These are phyloP conservation scores for Oscheius sp. DNA, from an alignment of 2,888 invertebrate genomes.

Conservation along the genomic window DNA sequence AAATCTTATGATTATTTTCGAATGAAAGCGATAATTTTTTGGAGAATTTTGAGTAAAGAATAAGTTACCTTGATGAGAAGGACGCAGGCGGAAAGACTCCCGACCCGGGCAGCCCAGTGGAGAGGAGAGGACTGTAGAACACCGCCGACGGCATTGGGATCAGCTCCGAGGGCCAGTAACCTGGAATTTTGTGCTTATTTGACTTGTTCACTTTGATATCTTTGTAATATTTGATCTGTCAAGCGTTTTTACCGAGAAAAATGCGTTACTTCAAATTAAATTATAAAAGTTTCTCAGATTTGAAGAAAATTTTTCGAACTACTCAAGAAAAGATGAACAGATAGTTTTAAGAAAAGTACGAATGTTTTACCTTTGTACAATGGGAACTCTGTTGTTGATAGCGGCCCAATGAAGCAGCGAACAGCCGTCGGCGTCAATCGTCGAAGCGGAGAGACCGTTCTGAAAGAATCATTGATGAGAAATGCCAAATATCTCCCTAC, in stretches of 20 bases:
- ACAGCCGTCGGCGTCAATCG: slow-evolving; percentile 83
- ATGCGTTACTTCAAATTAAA: too few relatives aligned
- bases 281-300: too few relatives aligned
- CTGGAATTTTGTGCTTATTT: slow-evolving; percentile 36
- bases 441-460: slow-evolving; percentile 14
- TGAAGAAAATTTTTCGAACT: neutral
- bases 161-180: slow-evolving; percentile 80
- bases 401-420: slow-evolving; percentile 98
- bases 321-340: neutral
- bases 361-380: slow-evolving; percentile 41
- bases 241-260: too few relatives aligned
- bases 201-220: neutral
- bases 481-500: neutral
- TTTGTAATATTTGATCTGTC: too few relatives aligned
- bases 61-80: slow-evolving; percentile 81
- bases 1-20: neutral
- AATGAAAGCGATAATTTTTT: too few relatives aligned
- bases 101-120: slow-evolving; percentile 93
- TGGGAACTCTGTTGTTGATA: slow-evolving; percentile 86
- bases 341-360: neutral
- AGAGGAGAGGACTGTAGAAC: slow-evolving; percentile 94
- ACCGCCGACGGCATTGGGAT: slow-evolving; percentile 93
- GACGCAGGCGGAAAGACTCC: slow-evolving; percentile 86
- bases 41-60: too few relatives aligned
- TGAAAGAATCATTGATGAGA: neutral